Evolutionary conservation across 2,113 vertebrate genomes (phyloP), one percentile per base, ranked within the genome.

Genomic region (Xiphias gladius): DNA sequence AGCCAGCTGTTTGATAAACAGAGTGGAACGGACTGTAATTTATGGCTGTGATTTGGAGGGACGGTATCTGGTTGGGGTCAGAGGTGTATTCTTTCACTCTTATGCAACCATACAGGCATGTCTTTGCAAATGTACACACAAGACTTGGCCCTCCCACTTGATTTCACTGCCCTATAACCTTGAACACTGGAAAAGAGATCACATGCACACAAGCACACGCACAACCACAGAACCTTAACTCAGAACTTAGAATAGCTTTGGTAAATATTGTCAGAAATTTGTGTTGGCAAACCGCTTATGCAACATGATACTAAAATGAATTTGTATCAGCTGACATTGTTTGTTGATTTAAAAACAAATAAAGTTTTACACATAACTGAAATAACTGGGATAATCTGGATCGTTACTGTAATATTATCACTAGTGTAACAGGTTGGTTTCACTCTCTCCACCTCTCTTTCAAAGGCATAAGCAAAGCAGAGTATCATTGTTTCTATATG

Each of bases 1-100:
- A 83, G 72, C 1, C 10, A 76, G 58, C 61, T 13, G 8, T 63
- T 80, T 82, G 74, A 88, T 73, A 85, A 85, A 87, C 85, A 71
- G 6, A 26, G 68, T 76, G 76, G 69, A 89, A 81, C 64, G 66
- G 66, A 66, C 28, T 61, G 67, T 76, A 62, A 80, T 90, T 76
- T 79, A 84, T 81, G 54, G 30, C 58, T 62, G 82, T 76, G 83
- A 90, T 85, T 85, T 65, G 83, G 66, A 78, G 64, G 35, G 58
- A 48, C 2, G 12, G 73, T 78, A 59, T 87, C 83, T 77, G 82
- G 76, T 83, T 72, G 82, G 79, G 86, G 88, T 86, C 87, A 90
- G 63, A 85, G 88, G 88, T 89, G 89, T 93, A 84, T 86, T 50
- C 87, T 94, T 94, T 90, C 91, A 74, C 69, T 83, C 62, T 92